phyloP scores from a whole-genome alignment of 2,797 vertebrate species.

The Megalops cyprinoides region DNA sequence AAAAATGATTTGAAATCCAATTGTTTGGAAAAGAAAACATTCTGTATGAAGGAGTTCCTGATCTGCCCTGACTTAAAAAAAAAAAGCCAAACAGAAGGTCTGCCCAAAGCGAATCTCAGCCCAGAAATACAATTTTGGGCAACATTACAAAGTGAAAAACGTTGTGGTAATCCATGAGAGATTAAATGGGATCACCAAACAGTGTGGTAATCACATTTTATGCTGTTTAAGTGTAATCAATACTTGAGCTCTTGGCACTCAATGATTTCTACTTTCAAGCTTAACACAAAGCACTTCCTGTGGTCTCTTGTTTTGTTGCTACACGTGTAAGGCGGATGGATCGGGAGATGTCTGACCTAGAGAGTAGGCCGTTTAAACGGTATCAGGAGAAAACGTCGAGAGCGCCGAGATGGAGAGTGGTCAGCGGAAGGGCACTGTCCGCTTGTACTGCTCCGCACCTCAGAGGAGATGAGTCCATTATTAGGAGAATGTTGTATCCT shows the following conservation, averaged over 20 bases:
- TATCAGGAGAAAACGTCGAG: background rate
- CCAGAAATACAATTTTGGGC: background rate
- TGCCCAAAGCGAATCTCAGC: background rate
- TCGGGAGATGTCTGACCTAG: conserved; percentile 20
- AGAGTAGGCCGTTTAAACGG: background rate
- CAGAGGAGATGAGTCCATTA: background rate
- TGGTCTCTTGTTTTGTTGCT: background rate
- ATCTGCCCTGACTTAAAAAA: background rate
- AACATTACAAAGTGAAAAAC: conserved; percentile 40
- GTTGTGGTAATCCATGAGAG: conserved; percentile 58
- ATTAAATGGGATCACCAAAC: conserved; percentile 66
- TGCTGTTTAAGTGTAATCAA: conserved; percentile 58
- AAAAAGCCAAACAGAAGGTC: background rate
- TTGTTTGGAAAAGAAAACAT: background rate
- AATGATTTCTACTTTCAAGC: conserved; percentile 50
- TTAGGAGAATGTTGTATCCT: conserved; percentile 3
- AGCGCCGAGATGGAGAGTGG: background rate
- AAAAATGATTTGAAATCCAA: background rate
- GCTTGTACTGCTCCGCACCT: background rate
- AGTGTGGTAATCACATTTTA: conserved; percentile 63
- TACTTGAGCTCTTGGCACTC: conserved; percentile 45
- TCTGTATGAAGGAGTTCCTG: background rate
- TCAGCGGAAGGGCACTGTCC: background rate
- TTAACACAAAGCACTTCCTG: conserved; percentile 40
- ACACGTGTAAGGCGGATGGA: background rate